A percentile compares a stretch with the other conserved stretches of the same genome.
Evolutionary conservation across 2,113 vertebrate genomes (phyloP).

Genomic region (Laticauda laticaudata): DNA sequence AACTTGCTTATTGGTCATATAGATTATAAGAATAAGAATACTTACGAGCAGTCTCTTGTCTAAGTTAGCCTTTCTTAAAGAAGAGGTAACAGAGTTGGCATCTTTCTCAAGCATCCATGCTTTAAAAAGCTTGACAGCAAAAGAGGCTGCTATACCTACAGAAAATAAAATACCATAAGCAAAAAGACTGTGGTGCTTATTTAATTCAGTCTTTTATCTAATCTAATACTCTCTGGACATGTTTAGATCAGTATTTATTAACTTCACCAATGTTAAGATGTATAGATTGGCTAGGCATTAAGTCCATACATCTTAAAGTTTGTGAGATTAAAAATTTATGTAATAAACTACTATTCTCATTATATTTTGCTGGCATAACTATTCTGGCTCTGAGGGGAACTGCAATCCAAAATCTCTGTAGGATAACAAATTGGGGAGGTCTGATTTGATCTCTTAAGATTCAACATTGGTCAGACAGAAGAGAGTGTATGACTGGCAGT

Average conservation of each 20-base stretch:
- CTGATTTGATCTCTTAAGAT: not conserved
- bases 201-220: not conserved
- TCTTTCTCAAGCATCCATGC: conserved; percentile 94
- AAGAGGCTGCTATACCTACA: conserved; percentile 87
- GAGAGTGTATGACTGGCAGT: no score
- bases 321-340: not conserved
- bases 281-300: not conserved
- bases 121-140: conserved; percentile 92
- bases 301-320: not conserved
- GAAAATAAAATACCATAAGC: conserved; percentile 14
- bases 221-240: not conserved
- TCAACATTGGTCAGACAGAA: not conserved
- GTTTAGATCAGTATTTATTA: not conserved
- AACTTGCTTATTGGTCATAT: not conserved
- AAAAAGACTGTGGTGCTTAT: not conserved
- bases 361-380: not conserved
- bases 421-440: not conserved
- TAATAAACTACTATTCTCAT: not conserved
- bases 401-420: not conserved
- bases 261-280: not conserved
- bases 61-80: conserved; percentile 88
- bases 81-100: conserved; percentile 86
- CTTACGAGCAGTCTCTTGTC: conserved; percentile 90
- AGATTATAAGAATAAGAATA: conserved; percentile 20
- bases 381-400: not conserved